Conservation (phyloP, 2,888 invertebrate genomes). For the Cheilosia grossa region DNA sequence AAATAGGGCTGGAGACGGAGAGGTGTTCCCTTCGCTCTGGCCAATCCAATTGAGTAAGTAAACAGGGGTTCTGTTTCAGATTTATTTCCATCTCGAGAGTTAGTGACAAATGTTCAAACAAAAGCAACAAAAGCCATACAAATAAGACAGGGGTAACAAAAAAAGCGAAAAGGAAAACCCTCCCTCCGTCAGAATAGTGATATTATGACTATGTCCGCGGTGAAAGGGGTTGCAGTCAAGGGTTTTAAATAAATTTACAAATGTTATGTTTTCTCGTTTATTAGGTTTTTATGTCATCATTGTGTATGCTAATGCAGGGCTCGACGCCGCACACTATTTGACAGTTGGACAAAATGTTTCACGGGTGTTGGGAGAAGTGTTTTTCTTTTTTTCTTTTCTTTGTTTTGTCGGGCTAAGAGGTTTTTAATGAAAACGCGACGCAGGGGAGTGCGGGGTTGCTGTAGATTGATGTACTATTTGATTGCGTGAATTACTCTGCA, state of each 20-base stretch:
- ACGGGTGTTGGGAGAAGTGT: slow-evolving; percentile 47
- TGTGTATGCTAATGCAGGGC: slow-evolving; percentile 62
- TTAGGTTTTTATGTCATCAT: slow-evolving; percentile 75
- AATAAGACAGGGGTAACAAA: not conserved
- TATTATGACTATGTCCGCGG: not conserved
- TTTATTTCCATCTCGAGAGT: slow-evolving; percentile 56
- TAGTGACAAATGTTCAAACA: slow-evolving; percentile 74
- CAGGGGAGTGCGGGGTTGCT: not conserved
- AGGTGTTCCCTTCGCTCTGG: slow-evolving; percentile 2
- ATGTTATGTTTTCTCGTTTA: slow-evolving; percentile 73
- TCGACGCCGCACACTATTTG: slow-evolving; percentile 64
- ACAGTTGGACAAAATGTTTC: slow-evolving; percentile 72
- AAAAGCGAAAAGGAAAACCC: not conserved
- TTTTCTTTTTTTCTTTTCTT: slow-evolving; percentile 8
- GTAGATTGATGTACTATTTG: slow-evolving; percentile 12
- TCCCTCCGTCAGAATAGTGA: slow-evolving; percentile 40
- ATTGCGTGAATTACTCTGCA: slow-evolving; percentile 57
- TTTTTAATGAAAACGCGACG: slow-evolving; percentile 62
- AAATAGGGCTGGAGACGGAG: slow-evolving; percentile 5
- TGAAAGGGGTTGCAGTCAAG: slow-evolving; percentile 65
- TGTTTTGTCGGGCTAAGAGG: slow-evolving; percentile 56
- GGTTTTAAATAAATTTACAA: slow-evolving; percentile 75
- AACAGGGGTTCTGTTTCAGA: slow-evolving; percentile 70
- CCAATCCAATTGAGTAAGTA: slow-evolving; percentile 69
- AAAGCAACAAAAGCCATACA: slow-evolving; percentile 64